Evolutionary conservation across 2,888 invertebrate species (phyloP), one percentile per base, ranked within the genome.

Genomic region (Acleris holmiana): DNA sequence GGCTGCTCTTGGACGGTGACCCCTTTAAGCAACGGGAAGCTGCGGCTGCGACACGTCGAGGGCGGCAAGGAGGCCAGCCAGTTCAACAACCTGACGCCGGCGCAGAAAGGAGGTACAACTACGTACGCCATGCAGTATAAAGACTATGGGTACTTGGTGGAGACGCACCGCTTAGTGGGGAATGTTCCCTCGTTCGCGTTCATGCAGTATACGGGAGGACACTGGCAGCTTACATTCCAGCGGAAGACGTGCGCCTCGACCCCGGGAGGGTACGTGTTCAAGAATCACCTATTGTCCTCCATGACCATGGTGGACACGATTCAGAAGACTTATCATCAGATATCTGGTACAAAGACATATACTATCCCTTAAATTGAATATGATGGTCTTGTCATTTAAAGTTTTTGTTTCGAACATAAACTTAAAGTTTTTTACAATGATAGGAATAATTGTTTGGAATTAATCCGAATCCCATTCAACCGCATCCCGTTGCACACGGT

Each of bases 1-100:
- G 57, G 47, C 19, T 47, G 57, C 35, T 57, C 47, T 10, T 55
- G 57, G 57, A 57, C 47, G 7, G 57, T 57, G 8, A 48, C 57
- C 13, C 47, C 57, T 0, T 10, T 55, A 6, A 25, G 23, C 17
- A 17, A 55, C 44, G 57, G 57, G 10, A 19, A 47, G 13, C 19
- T 57, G 19, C 57, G 57, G 19, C 19, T 57, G n/a, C 57, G 47
- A 0, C 57, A 47, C n/a, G 57, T 47, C 7, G 47, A 57, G 25
- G 57, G 57, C 18, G 40, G 29, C 3, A 18, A 15, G n/a, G 47
- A 57, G 29, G 57, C 47, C 18, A 17, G 10, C 19, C 47, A 57
- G 19, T 57, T 57, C 19, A 57, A 57, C 15, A 57, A 57, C n/a
- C 19, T 29, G 15, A 18, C 54, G 2, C 15, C 41, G n/a, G 44